Base-by-base conservation (phyloP, 2,113 vertebrate species). In the Elephantulus edwardii region DNA sequence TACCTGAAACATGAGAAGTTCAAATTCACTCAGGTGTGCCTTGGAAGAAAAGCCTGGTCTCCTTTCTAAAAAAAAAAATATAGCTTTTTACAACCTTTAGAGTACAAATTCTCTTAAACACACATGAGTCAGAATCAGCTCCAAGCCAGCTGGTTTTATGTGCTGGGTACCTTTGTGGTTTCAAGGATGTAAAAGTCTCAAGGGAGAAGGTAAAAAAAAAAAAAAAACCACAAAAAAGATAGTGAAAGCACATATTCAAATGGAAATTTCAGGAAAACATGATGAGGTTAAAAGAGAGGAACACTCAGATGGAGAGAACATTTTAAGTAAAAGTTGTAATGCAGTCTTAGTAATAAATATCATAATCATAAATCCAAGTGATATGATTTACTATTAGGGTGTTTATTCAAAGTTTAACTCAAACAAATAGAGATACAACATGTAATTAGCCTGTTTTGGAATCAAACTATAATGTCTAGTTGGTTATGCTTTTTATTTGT, bases 381-480 rank as follows among this genome's bases (percentile, higher is more conserved):
- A 56, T 48, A 56, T 10, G n/a, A 76, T 80, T 89, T 70, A 40
- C 26, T 38, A 48, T 66, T 38, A 89, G 46, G 85, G 54, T 86
- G 46, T 80, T 88, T 48, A 50, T 74, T 89, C 86, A 42, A 70
- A 42, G 2, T 90, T 16, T 48, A 20, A 46, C 8, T 74, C 54
- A 70, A 62, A 44, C 44, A 72, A 95, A 44, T 88, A 77, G 24
- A 70, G 9, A 72, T 87, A 83, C 64, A 82, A 16, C 35, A 48
- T 64, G 5, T 52, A 44, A 75, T 35, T 38, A n/a, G 56, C 8
- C 46, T 81, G 14, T 62, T 52, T 28, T 6, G 42, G 76, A 60
- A 79, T 48, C 71, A 66, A 91, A 52, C 28, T 66, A 10, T 78
- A 58, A 52, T 88, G 93, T 88, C 48, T 83, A 83, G 10, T 66